Percentiles rank a stretch among this genome's conserved stretches.
Conservation (phyloP, 2,113 vertebrate genomes). For the Menidia beryllina region DNA sequence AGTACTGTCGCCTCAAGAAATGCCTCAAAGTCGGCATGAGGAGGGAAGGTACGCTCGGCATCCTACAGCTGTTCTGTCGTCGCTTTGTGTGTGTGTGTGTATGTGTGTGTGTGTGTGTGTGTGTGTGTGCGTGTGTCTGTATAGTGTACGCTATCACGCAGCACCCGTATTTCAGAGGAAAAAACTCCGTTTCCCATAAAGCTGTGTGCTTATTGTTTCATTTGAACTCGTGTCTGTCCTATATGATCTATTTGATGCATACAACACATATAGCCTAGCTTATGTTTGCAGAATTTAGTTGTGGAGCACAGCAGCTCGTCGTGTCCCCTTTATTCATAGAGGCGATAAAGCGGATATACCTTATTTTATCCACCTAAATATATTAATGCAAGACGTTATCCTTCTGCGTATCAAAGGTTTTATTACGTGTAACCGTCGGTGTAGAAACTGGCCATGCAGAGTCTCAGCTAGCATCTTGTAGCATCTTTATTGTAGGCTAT, state of each 20-base stretch:
- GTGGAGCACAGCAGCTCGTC: background rate
- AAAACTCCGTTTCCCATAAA: background rate
- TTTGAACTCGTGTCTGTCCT: background rate
- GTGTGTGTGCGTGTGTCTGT: too few species aligned
- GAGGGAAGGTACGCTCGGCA: constrained; percentile 89
- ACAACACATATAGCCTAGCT: constrained; percentile 11
- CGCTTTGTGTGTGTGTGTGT: too few species aligned
- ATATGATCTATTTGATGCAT: background rate
- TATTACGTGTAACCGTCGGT: too few species aligned
- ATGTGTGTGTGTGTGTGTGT: too few species aligned
- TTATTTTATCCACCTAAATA: background rate
- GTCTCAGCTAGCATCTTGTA: constrained; percentile 38
- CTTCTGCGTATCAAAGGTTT: too few species aligned
- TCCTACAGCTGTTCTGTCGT: background rate
- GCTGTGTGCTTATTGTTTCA: background rate
- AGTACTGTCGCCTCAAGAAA: constrained; percentile 96
- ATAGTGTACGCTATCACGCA: background rate
- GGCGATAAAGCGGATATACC: background rate
- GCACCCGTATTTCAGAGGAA: background rate
- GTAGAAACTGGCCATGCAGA: too few species aligned
- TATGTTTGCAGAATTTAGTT: background rate
- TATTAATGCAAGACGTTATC: background rate
- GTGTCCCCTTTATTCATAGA: constrained; percentile 25
- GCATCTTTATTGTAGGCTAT: constrained; percentile 7
- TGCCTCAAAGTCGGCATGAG: constrained; percentile 97